Base-by-base conservation (phyloP, 2,113 vertebrate species). In the Cyanistes caeruleus region DNA sequence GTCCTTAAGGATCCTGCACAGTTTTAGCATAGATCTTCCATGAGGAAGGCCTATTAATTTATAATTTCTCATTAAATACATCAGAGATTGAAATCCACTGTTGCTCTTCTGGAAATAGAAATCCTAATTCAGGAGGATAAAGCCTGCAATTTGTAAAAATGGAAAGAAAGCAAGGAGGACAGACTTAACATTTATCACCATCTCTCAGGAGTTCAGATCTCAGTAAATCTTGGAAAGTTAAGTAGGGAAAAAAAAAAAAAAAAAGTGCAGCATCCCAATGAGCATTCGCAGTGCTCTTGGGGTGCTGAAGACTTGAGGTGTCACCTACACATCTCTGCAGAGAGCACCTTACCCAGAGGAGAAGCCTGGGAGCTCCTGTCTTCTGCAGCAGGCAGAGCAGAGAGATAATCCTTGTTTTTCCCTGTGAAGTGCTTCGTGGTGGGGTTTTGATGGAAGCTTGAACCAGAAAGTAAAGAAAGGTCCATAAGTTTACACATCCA, bases 21-120 rank as follows among this genome's bases (percentile, higher is more conserved):
- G 94, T 93, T 93, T 96, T 94, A 87, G 76, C 82, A 78, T 48
- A 92, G 85, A 95, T 92, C 88, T 80, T 93, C 88, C 64, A 46
- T 82, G 86, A 96, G 96, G 87, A 81, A 91, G 51, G 46, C 68
- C 68, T 97, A 84, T 96, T 97, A 94, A 94, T 95, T 98, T 96
- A 88, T 95, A 95, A 97, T 96, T 97, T 98, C 90, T 94, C 96
- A 97, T 98, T 97, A 97, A 98, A 95, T 93, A 85, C 64, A 82
- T 92, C 82, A 64, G 82, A 96, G 90, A 90, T 87, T 76, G 92
- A 94, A 97, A 91, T 80, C 53, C 52, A 59, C 49, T 81, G 46
- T 94, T 96, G 44, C 70, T 95, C 11, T 86, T 97, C 90, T 90
- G 83, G 75, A 96, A 98, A 95, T 69, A 84, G 94, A 63, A 87